phyloP scores from a whole-genome alignment of 2,113 vertebrate genomes.

The Ia io region DNA sequence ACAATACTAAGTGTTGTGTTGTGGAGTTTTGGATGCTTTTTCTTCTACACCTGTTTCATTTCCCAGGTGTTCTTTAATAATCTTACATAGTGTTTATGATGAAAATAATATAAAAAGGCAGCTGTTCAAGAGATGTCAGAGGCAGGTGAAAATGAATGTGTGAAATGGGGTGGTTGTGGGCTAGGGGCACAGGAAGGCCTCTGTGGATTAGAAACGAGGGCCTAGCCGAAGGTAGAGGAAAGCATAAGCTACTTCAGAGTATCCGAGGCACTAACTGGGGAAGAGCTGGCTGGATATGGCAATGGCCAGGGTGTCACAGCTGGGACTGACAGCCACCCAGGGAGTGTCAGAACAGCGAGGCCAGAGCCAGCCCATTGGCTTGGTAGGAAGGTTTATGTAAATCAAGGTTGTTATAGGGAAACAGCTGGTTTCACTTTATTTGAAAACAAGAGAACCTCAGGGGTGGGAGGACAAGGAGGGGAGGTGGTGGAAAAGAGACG shows the following conservation, averaged over 20 bases:
- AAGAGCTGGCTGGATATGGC: neutral
- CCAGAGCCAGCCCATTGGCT: neutral
- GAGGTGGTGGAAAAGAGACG: neutral
- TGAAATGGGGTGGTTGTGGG: neutral
- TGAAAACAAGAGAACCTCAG: conserved; percentile 33
- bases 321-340: neutral
- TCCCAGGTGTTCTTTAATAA: neutral
- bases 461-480: neutral
- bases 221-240: no score
- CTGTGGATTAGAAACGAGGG: neutral
- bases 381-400: conserved; percentile 38
- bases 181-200: neutral
- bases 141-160: neutral
- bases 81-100: neutral
- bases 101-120: neutral
- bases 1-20: neutral
- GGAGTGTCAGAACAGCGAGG: neutral
- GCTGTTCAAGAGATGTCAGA: neutral
- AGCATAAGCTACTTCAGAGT: neutral
- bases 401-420: conserved; percentile 34
- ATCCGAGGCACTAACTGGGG: rapidly evolving
- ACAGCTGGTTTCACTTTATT: conserved; percentile 58
- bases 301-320: neutral
- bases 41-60: neutral
- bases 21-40: neutral